Conservation (phyloP, 92 coral and sea anemone genomes). For the Muricea muricata region DNA sequence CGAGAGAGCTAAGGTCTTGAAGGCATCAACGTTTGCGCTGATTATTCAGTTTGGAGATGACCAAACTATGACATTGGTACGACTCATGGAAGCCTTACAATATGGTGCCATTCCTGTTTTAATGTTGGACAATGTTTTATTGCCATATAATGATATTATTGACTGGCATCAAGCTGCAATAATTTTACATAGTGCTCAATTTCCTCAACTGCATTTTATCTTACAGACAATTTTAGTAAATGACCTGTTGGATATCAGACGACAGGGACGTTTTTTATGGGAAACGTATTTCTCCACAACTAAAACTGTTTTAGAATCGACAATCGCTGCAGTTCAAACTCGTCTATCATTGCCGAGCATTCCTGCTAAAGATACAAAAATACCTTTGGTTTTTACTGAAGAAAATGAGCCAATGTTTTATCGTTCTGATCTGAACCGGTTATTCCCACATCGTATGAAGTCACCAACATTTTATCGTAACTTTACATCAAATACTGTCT, state of each 20-base stretch:
- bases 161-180: conserved; percentile 85
- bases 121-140: conserved; percentile 41
- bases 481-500: conserved; percentile 72
- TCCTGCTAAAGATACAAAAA: conserved; percentile 54
- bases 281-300: conserved; percentile 84
- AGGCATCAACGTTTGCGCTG: conserved; percentile 79
- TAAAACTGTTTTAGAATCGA: conserved; percentile 70
- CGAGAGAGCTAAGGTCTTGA: conserved; percentile 59
- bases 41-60: conserved; percentile 62
- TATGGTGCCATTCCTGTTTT: conserved; percentile 90
- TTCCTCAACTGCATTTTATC: conserved; percentile 84
- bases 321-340: conserved; percentile 78
- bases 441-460: conserved; percentile 56
- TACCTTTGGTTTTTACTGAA: conserved; percentile 74
- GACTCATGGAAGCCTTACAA: conserved; percentile 85
- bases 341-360: conserved; percentile 77
- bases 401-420: conserved; percentile 74
- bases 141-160: conserved; percentile 84
- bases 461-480: conserved; percentile 82
- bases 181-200: conserved; percentile 73
- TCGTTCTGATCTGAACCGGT: conserved; percentile 70
- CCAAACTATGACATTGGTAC: conserved; percentile 66
- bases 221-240: conserved; percentile 76
- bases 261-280: conserved; percentile 94
- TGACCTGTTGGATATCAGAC: conserved; percentile 76